Conservation (phyloP, 2,113 vertebrate genomes). For the Sclerurus mexicanus region DNA sequence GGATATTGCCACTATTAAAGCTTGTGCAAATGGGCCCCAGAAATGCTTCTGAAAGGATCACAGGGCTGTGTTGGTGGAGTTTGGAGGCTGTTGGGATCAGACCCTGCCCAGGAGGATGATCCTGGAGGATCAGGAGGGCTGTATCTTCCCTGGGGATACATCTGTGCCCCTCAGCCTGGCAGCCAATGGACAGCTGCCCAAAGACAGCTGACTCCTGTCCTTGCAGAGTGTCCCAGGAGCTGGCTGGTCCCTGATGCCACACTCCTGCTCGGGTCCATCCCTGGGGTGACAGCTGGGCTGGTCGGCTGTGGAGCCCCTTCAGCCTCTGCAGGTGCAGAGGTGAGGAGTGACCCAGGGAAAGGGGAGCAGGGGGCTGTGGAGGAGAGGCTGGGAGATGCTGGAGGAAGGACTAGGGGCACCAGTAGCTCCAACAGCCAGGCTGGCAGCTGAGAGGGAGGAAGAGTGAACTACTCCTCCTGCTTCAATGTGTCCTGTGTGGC, state of each 20-base stretch:
- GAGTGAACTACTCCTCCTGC: too few relatives aligned
- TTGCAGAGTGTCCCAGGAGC: neutral
- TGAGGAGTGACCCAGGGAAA: too few relatives aligned
- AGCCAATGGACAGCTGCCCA: neutral
- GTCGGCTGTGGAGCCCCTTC: too few relatives aligned
- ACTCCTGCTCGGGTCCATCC: neutral
- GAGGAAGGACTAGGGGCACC: too few relatives aligned
- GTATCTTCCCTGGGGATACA: neutral
- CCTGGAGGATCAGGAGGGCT: neutral
- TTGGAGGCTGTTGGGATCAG: neutral
- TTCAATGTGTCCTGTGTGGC: too few relatives aligned
- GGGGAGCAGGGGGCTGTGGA: too few relatives aligned
- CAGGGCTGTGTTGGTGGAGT: neutral
- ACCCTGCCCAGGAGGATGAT: neutral
- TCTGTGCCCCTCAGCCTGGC: neutral
- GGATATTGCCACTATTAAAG: rapidly evolving
- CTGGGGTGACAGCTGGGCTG: too few relatives aligned
- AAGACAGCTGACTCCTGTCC: neutral
- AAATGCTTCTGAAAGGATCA: neutral
- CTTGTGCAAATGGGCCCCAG: neutral
- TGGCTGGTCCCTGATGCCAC: neutral
- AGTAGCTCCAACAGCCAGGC: too few relatives aligned
- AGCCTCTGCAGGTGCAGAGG: too few relatives aligned
- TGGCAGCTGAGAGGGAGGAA: too few relatives aligned
- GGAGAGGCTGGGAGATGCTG: too few relatives aligned